These are phyloP conservation scores for Leguminivora glycinivorella DNA, from an alignment of 1,140 invertebrate genomes.

Conservation along the genomic window DNA sequence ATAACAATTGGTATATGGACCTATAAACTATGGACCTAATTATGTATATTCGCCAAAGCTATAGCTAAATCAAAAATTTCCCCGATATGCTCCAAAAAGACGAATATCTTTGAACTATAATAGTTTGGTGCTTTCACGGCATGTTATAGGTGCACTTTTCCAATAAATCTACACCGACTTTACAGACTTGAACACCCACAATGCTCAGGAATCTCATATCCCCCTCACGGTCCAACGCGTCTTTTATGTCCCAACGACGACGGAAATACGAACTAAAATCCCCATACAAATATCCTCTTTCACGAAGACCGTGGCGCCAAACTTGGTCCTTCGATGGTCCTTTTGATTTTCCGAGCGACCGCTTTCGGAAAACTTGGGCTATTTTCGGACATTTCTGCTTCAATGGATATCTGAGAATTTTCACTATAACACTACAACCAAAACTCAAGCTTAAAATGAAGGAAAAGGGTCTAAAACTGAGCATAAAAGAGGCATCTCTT, in stretches of 20 bases:
- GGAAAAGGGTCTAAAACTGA: not conserved
- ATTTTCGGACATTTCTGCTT: constrained; percentile 23
- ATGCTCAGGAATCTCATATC: constrained; percentile 18
- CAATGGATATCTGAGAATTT: not conserved
- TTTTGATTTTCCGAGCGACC: constrained; percentile 18
- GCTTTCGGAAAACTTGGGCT: constrained; percentile 7
- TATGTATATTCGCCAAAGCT: no score
- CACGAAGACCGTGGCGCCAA: not conserved
- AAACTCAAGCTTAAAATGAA: not conserved
- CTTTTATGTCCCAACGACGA: not conserved
- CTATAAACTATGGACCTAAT: no score
- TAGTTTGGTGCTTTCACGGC: no score
- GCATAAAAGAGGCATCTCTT: not conserved
- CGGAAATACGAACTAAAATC: not conserved
- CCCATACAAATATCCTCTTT: not conserved
- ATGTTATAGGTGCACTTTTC: no score
- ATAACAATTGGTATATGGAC: no score
- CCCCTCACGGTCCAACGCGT: not conserved
- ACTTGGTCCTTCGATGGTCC: not conserved
- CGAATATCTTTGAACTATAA: no score
- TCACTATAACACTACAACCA: not conserved
- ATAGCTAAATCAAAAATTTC: no score
- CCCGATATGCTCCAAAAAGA: no score
- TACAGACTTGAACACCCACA: not conserved
- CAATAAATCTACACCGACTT: not conserved